Evolutionary conservation across 2,113 vertebrate genomes (phyloP), one percentile per base, ranked within the genome.

Genomic region (Tragelaphus buxtoni): DNA sequence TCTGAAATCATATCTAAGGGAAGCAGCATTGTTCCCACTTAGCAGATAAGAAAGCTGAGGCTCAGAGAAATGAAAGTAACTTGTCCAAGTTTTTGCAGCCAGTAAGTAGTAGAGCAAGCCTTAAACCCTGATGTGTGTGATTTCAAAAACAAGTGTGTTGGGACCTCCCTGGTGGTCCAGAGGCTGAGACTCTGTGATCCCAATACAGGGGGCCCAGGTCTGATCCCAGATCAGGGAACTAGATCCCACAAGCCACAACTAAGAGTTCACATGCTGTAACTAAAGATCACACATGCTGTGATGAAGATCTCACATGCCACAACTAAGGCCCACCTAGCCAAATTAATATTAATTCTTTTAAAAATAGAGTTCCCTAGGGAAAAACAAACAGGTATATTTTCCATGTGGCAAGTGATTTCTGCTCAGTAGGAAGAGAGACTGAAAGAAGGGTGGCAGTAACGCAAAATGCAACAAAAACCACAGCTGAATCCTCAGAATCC

Each of bases 361-460:
- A 35, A 4, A 26, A n/a, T 35, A 32, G 63, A n/a, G 17, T 35
- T 65, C 32, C 63, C n/a, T 65, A 65, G 17, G 63, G 17, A 35
- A 20, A 35, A 35, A 69, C 17, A 35, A 35, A 69, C 32, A 9
- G 11, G 17, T 12, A 22, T 24, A 22, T 90, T 77, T 94, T 28
- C 53, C 42, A 32, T 14, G 20, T 32, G 22, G 18, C 20, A 26
- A 92, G 3, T 20, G 4, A 24, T 32, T 17, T 30, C 85, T 32
- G 9, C 51, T 35, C 63, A 7, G 3, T 6, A 28, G 22, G 51
- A 49, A 81, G 9, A 45, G 32, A 83, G 14, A 5, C 63, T 0
- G 22, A 30, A 24, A 20, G 5, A 35, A 18, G 51, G 1, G 24
- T 10, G 0, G 3, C 2, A 28, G 24, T 32, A 28, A 61, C 8